phyloP scores from a whole-genome alignment of 92 coral and sea anemone species.

The Micromussa lordhowensis region DNA sequence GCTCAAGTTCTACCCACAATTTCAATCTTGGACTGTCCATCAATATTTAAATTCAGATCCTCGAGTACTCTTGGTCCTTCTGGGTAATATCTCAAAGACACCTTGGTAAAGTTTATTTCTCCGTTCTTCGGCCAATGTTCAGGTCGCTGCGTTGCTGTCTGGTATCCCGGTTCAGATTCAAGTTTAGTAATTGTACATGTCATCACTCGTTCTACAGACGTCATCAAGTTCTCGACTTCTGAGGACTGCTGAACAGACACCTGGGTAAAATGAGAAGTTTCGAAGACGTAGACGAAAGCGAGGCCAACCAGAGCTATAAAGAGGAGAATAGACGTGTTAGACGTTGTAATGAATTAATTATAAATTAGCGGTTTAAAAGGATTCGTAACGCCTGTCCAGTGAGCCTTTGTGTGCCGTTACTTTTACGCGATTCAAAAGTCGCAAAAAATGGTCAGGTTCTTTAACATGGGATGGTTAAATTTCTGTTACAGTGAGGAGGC shows the following conservation, averaged over 20 bases:
- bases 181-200: conserved; percentile 33
- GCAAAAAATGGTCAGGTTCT: no score
- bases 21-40: conserved; percentile 50
- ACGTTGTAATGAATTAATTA: background rate
- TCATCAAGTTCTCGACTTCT: conserved; percentile 50
- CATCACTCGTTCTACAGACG: conserved; percentile 49
- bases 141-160: background rate
- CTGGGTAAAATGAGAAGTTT: conserved; percentile 49
- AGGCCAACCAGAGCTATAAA: conserved; percentile 42
- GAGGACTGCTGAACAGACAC: conserved; percentile 48
- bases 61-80: conserved; percentile 26
- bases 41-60: conserved; percentile 1
- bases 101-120: background rate
- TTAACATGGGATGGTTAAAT: no score
- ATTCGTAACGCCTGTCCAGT: no score
- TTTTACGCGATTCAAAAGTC: no score
- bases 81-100: conserved; percentile 34
- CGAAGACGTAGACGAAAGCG: conserved; percentile 53
- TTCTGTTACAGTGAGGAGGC: no score
- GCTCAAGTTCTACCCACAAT: conserved; percentile 46
- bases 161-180: conserved; percentile 44
- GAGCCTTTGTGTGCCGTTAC: no score
- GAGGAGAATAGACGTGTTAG: background rate
- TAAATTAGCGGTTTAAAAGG: no score
- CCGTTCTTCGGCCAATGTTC: conserved; percentile 47